A percentile compares a stretch with the other conserved stretches of the same genome.
These are phyloP conservation scores for Pelagia noctiluca DNA, from an alignment of 30 jellyfish, hydroid and myxozoan species.

Conservation along the genomic window DNA sequence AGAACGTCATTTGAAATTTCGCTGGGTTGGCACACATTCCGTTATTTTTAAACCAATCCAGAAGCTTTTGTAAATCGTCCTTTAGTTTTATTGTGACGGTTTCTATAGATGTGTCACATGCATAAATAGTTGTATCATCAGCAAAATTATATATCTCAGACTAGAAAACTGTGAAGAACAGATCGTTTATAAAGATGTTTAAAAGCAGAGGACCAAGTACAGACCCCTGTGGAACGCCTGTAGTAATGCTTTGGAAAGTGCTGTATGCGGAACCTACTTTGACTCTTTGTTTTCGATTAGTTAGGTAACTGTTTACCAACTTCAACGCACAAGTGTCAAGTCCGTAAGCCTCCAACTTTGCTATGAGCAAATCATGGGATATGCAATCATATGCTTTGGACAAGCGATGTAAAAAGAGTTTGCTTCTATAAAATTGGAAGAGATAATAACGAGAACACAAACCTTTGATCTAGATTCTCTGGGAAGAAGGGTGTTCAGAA, in stretches of 20 bases:
- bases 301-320: too few relatives aligned
- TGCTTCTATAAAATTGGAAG: background rate
- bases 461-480: slow-evolving; percentile 97
- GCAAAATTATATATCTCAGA: slow-evolving; percentile 44
- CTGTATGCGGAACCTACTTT: too few relatives aligned
- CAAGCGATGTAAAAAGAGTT: background rate
- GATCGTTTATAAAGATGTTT: slow-evolving; percentile 47
- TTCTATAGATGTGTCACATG: slow-evolving; percentile 20
- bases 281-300: too few relatives aligned
- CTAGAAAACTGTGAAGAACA: slow-evolving; percentile 10
- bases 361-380: background rate
- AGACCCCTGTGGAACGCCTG: slow-evolving; percentile 64
- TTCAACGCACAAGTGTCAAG: too few relatives aligned
- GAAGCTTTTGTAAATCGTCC: slow-evolving; percentile 9
- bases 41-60: slow-evolving; percentile 10
- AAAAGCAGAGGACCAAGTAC: slow-evolving; percentile 40
- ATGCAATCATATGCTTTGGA: background rate
- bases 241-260: too few relatives aligned
- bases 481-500: slow-evolving; percentile 80
- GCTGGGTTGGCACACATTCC: slow-evolving; percentile 46
- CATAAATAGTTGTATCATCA: slow-evolving; percentile 31
- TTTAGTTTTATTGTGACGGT: slow-evolving; percentile 16
- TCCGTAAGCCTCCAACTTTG: too few relatives aligned
- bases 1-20: slow-evolving; percentile 16
- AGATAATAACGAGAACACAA: background rate